Percentiles rank a stretch among this genome's conserved stretches.
Conservation (phyloP, 2,113 vertebrate genomes). For the Zosterops hypoxanthus region DNA sequence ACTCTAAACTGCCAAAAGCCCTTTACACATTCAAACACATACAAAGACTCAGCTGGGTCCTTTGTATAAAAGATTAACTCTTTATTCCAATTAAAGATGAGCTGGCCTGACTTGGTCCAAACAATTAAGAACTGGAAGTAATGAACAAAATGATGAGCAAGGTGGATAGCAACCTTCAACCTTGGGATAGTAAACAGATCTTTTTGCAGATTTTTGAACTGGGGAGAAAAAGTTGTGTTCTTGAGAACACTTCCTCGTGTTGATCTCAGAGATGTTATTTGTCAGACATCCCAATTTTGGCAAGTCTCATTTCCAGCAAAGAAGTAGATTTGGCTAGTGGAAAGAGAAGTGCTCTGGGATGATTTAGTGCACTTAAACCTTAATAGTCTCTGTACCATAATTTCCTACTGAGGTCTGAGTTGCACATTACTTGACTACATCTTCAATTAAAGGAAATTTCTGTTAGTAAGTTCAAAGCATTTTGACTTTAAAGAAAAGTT, state of each 20-base stretch:
- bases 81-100: constrained; percentile 74
- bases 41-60: constrained; percentile 73
- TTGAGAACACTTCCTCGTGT: neutral
- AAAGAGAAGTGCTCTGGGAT: neutral
- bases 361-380: neutral
- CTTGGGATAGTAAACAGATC: neutral
- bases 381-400: neutral
- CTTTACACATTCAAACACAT: constrained; percentile 65
- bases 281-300: neutral
- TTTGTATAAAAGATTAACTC: constrained; percentile 74
- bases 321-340: neutral
- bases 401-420: neutral
- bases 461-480: neutral
- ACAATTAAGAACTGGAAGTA: constrained; percentile 51
- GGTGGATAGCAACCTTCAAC: neutral
- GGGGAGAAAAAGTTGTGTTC: neutral
- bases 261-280: neutral
- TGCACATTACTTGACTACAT: neutral
- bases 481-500: neutral
- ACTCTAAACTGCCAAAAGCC: constrained; percentile 67
- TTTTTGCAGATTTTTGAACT: neutral
- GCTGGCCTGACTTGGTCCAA: constrained; percentile 33
- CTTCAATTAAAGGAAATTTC: neutral
- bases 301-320: neutral
- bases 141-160: constrained; percentile 10